These are phyloP conservation scores for Drosophila colorata DNA, from an alignment of 2,888 invertebrate species.

Conservation along the genomic window DNA sequence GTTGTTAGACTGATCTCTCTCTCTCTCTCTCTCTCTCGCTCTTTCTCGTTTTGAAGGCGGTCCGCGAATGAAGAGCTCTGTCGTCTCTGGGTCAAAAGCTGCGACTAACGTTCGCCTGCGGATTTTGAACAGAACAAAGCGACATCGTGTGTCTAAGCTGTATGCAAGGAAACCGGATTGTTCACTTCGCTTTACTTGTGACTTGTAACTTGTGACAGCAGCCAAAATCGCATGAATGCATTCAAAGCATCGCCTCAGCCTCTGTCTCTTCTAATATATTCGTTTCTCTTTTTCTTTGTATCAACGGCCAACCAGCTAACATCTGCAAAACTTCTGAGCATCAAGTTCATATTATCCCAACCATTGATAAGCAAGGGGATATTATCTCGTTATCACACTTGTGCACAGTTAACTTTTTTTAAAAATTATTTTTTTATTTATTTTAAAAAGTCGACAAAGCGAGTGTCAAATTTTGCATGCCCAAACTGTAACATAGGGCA, in stretches of 20 bases:
- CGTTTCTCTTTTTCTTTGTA: conserved; percentile 30
- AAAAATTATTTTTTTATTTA: too few relatives aligned
- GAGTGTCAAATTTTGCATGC: too few relatives aligned
- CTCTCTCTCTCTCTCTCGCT: neutral
- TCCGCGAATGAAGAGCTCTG: conserved; percentile 34
- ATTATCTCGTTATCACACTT: neutral
- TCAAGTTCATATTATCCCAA: neutral
- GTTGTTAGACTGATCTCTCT: conserved; percentile 72
- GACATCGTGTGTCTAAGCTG: conserved; percentile 13
- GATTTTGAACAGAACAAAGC: conserved; percentile 54
- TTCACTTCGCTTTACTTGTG: conserved; percentile 21
- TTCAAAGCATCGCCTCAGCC: conserved; percentile 13
- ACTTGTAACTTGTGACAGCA: conserved; percentile 16
- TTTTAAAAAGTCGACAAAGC: too few relatives aligned
- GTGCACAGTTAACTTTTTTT: too few relatives aligned
- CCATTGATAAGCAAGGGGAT: neutral
- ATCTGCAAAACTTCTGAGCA: conserved; percentile 11
- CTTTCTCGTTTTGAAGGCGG: conserved; percentile 6
- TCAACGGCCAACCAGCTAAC: neutral
- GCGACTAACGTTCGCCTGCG: conserved; percentile 41
- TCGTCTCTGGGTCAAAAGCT: conserved; percentile 59
- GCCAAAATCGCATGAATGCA: conserved; percentile 28
- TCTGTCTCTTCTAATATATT: conserved; percentile 31
- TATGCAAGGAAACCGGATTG: conserved; percentile 60
- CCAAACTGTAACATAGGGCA: conserved; percentile 14